A percentile compares a stretch with the other conserved stretches of the same genome.
Conservation (phyloP, 2,888 invertebrate genomes). For the Caenorhabditis wallacei region DNA sequence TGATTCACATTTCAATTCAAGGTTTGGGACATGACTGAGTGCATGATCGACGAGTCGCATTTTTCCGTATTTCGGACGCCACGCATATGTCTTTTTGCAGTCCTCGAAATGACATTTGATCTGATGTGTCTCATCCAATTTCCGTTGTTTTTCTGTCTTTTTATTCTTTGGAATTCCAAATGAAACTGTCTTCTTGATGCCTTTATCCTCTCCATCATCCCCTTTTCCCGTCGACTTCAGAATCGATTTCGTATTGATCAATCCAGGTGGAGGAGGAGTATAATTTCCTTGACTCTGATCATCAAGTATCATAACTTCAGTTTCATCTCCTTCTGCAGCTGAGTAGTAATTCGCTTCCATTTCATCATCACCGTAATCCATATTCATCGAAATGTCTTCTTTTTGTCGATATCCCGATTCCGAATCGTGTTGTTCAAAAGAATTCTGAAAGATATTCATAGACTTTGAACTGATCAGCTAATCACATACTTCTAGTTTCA, state of each 20-base stretch:
- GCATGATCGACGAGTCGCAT: slow-evolving; percentile 48
- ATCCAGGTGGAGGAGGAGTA: slow-evolving; percentile 4
- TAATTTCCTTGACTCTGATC: neutral
- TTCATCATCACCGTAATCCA: neutral
- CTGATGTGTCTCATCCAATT: neutral
- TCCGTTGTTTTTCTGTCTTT: slow-evolving; percentile 6
- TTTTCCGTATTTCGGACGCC: slow-evolving; percentile 47
- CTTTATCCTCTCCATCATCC: neutral
- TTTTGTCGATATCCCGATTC: neutral
- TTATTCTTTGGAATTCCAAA: slow-evolving; percentile 1
- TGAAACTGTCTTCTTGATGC: slow-evolving; percentile 1
- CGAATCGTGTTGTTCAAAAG: neutral
- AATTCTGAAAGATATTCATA: too few species aligned
- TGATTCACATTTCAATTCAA: slow-evolving; percentile 14
- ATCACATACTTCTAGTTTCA: neutral
- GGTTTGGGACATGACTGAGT: slow-evolving; percentile 16
- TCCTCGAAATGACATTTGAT: slow-evolving; percentile 38
- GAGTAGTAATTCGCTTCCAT: neutral
- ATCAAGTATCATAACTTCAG: neutral
- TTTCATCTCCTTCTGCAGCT: slow-evolving; percentile 15
- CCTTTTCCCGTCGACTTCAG: neutral
- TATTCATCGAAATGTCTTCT: neutral
- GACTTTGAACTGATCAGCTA: too few species aligned
- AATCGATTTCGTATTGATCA: slow-evolving; percentile 11
- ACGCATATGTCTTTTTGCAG: slow-evolving; percentile 24